Percentiles rank a stretch among this genome's conserved stretches.
Evolutionary conservation across 2,797 vertebrate species (phyloP).

Genomic region (Picus viridis): DNA sequence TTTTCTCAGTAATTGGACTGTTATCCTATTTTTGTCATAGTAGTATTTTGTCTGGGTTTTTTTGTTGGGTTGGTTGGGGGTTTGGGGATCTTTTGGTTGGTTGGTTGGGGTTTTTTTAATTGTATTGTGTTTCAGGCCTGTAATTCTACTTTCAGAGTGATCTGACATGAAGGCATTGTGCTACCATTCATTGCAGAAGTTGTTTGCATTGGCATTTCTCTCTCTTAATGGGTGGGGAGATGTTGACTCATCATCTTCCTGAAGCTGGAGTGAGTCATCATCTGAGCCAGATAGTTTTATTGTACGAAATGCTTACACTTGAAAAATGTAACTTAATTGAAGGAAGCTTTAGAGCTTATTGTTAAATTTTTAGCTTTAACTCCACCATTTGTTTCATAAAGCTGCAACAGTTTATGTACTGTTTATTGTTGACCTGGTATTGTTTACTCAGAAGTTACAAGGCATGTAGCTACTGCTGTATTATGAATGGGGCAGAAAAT

Average conservation of each 20-base stretch:
- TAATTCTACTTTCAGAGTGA: background rate
- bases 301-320: background rate
- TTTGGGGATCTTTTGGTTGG: background rate
- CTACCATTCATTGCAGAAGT: background rate
- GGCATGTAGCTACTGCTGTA: background rate
- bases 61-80: background rate
- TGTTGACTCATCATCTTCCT: background rate
- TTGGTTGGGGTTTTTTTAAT: background rate
- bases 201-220: background rate
- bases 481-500: background rate
- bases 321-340: background rate
- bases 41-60: background rate
- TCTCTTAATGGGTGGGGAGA: background rate
- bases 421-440: background rate
- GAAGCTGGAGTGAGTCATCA: background rate
- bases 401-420: background rate
- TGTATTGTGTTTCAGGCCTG: background rate
- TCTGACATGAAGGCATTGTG: background rate
- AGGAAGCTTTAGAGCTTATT: background rate
- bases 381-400: background rate
- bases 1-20: background rate
- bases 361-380: background rate
- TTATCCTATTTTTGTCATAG: background rate
- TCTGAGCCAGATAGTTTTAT: background rate
- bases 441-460: background rate